These are phyloP conservation scores for Chloroclystis v-ata DNA, from an alignment of 2,888 invertebrate species.

Conservation along the genomic window DNA sequence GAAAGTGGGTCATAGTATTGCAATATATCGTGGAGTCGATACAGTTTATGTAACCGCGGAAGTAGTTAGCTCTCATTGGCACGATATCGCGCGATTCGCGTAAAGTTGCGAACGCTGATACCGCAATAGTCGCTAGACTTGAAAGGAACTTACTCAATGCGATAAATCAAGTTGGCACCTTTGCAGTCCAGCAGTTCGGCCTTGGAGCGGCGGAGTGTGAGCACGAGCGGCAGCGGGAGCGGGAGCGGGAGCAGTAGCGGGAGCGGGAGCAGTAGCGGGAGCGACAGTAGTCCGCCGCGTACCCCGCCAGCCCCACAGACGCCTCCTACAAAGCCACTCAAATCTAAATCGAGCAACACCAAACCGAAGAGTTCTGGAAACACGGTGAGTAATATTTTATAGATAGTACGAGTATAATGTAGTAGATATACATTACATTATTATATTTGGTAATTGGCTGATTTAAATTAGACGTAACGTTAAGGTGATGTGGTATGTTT, in stretches of 20 bases:
- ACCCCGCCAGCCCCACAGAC: conserved; percentile 61
- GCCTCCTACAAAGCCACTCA: conserved; percentile 49
- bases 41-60: conserved; percentile 23
- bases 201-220: conserved; percentile 55
- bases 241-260: conserved; percentile 41
- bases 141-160: conserved; percentile 34
- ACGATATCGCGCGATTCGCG: conserved; percentile 30
- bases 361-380: conserved; percentile 43
- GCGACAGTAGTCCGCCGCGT: conserved; percentile 63
- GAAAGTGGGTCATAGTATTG: conserved; percentile 23
- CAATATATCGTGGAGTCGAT: conserved; percentile 26
- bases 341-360: conserved; percentile 40
- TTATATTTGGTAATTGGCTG: too few species aligned
- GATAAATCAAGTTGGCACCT: conserved; percentile 34
- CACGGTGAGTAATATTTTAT: conserved; percentile 42
- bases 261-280: conserved; percentile 47
- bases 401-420: too few species aligned
- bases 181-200: conserved; percentile 62
- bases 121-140: conserved; percentile 31
- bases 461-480: too few species aligned
- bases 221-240: conserved; percentile 43
- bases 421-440: too few species aligned
- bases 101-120: conserved; percentile 29
- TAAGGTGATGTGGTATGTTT: too few species aligned
- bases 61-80: conserved; percentile 29